Evolutionary conservation across 2,797 vertebrate species (phyloP), one percentile per base, ranked within the genome.

Genomic region (Argentina silus): DNA sequence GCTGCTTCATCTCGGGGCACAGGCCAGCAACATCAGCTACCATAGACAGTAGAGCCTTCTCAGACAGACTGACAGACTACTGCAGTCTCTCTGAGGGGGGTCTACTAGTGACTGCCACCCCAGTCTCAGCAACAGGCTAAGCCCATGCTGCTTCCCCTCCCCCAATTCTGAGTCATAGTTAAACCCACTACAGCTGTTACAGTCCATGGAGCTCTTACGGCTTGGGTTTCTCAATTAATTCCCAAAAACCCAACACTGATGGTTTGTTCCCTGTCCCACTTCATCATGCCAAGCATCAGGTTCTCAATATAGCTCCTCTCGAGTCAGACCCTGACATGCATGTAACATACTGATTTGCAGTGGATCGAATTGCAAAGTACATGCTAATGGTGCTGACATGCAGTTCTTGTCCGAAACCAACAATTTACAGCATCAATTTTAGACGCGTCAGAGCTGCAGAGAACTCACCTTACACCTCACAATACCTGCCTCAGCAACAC

Each of bases 141-240:
- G 45, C 63, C 19, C 44, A 21, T 47, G 17, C 17, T 48, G 10
- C 14, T 21, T 21, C 19, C 45, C 19, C 19, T 66, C 21, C 64
- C 19, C 11, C 9, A 11, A 9, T 3, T 10, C 57, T 7, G 50
- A 62, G 36, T 43, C 36, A 36, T 27, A 66, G 19, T 48, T 21
- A 66, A 48, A 50, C 64, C 64, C 64, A 48, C 21, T 23, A 50
- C 64, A 50, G 64, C 19, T 66, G 44, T 66, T 48, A 15, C 12
- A 23, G 19, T 45, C 45, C 19, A 23, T 9, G 19, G 10, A 48
- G 42, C 45, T 8, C 11, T 21, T 0, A 50, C 5, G 47, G 47
- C 64, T 66, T 66, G 21, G 47, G 47, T 67, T 51, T 67, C 47
- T 67, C 17, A 66, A 7, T 19, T 9, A 17, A 67, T 67, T 50